Conservation (phyloP, 2,113 vertebrate genomes). For the Etia nguti region DNA sequence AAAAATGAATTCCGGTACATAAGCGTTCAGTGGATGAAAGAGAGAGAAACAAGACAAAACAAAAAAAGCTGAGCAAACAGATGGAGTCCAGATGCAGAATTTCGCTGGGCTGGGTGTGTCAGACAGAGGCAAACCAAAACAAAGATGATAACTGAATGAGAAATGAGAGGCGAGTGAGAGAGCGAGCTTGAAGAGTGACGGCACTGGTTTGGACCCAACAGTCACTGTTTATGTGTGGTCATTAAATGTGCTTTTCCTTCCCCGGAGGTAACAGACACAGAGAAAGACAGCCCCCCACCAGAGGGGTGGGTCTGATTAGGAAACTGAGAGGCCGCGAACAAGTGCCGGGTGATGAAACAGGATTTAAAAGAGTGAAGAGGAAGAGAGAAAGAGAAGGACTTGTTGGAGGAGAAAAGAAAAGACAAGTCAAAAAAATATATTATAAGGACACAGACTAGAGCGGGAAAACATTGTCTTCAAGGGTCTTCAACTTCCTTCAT, state of each 20-base stretch:
- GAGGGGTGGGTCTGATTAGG: conserved; percentile 10
- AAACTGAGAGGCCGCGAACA: not conserved
- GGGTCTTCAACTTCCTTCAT: conserved; percentile 43
- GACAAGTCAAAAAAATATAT: not conserved
- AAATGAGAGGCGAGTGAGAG: conserved; percentile 8
- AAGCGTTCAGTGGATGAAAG: not conserved
- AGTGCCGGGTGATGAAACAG: not conserved
- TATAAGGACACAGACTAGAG: not conserved
- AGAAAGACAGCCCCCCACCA: not conserved
- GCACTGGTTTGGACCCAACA: conserved; percentile 15
- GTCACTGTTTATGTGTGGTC: conserved; percentile 35
- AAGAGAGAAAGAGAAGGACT: not conserved
- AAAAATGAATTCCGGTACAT: not conserved
- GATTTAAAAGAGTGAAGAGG: not conserved
- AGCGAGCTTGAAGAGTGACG: conserved; percentile 12
- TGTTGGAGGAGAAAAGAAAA: not conserved
- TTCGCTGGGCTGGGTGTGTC: not conserved
- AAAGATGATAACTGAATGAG: not conserved
- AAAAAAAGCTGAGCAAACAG: conserved; percentile 13
- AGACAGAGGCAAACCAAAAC: not conserved
- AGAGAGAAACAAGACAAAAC: not conserved
- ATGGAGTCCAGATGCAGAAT: conserved; percentile 1
- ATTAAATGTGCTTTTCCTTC: conserved; percentile 39
- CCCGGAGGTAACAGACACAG: conserved; percentile 16
- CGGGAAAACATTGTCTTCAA: conserved; percentile 30